Evolutionary conservation across 2,113 vertebrate genomes (phyloP).

Genomic region (Oophaga pumilio): DNA sequence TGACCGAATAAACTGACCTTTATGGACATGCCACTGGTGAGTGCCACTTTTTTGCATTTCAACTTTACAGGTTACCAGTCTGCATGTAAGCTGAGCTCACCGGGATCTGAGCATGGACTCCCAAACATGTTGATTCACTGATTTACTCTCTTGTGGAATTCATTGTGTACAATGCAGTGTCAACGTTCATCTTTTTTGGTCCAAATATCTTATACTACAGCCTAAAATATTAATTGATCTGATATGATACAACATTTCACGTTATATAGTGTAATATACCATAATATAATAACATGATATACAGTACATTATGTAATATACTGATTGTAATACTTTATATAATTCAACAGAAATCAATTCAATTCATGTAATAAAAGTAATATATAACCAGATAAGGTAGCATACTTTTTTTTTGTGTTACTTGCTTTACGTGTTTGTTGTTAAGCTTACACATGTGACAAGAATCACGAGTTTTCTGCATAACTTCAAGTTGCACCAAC

Average conservation of each 20-base stretch:
- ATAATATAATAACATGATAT: background rate
- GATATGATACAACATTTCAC: background rate
- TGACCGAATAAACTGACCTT: too few species aligned
- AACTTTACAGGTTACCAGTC: too few species aligned
- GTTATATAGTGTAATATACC: background rate
- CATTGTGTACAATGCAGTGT: too few species aligned
- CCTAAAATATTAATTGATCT: background rate
- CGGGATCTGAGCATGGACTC: too few species aligned
- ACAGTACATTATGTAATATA: background rate
- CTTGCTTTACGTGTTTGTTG: background rate
- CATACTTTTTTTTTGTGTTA: background rate
- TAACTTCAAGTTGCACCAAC: background rate
- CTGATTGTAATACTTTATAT: background rate
- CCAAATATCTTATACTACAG: background rate
- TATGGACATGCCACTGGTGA: too few species aligned
- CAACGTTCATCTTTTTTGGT: too few species aligned
- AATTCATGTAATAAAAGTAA: background rate
- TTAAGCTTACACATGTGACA: background rate
- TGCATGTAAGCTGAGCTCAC: too few species aligned
- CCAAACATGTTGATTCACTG: too few species aligned
- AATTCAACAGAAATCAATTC: background rate
- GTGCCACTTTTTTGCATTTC: too few species aligned
- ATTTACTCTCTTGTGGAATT: too few species aligned
- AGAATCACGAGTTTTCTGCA: background rate
- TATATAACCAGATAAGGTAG: background rate